A percentile compares a stretch with the other conserved stretches of the same genome.
phyloP scores from a whole-genome alignment of 2,113 vertebrate species.

The Lophura nycthemera region DNA sequence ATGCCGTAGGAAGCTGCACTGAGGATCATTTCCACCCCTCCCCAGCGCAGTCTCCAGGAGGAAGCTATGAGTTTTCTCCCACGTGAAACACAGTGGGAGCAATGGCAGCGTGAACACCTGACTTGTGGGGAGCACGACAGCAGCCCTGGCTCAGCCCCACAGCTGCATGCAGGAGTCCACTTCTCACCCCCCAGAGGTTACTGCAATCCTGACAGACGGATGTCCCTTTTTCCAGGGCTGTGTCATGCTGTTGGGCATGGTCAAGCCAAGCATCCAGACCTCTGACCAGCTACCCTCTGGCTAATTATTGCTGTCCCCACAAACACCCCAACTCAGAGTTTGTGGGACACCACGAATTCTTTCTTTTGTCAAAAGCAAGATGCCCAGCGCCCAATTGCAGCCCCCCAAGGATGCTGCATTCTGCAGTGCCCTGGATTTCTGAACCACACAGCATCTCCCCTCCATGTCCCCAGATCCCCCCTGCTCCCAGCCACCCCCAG shows the following conservation, averaged over 20 bases:
- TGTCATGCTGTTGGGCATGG: neutral
- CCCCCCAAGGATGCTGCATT: rapidly evolving
- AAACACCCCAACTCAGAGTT: rapidly evolving
- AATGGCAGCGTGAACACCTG: neutral
- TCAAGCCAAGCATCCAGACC: neutral
- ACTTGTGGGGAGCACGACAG: neutral
- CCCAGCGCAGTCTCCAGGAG: neutral
- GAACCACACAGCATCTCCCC: neutral
- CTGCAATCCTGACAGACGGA: neutral
- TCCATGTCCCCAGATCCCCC: rapidly evolving
- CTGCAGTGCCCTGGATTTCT: rapidly evolving
- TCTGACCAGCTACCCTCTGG: neutral
- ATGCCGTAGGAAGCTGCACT: neutral
- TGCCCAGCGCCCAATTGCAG: rapidly evolving
- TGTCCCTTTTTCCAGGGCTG: neutral
- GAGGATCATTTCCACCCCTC: neutral
- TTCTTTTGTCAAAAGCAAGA: neutral
- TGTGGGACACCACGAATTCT: rapidly evolving
- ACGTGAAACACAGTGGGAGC: neutral
- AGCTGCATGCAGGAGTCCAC: neutral
- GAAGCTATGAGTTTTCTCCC: neutral
- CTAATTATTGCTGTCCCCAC: neutral
- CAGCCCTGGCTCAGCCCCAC: neutral
- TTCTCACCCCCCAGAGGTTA: neutral
- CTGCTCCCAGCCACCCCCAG: neutral